These are phyloP conservation scores for Danio rerio DNA, from an alignment of 2,113 vertebrate genomes.

Conservation along the genomic window GRCz12tu NC_133193.1:8953001-8953500, in stretches of 20 bases:
- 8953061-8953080: constrained; percentile 31
- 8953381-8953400: too few relatives aligned
- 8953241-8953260: not conserved
- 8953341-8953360: too few relatives aligned
- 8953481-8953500: too few relatives aligned
- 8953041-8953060: constrained; percentile 22
- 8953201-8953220: not conserved
- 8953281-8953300: too few relatives aligned
- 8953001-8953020: constrained; percentile 4
- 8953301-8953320: too few relatives aligned
- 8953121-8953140: not conserved
- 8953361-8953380: too few relatives aligned
- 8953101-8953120: constrained; percentile 23
- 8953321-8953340: too few relatives aligned
- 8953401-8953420: too few relatives aligned
- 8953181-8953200: not conserved
- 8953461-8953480: too few relatives aligned
- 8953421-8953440: too few relatives aligned
- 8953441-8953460: too few relatives aligned
- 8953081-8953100: constrained; percentile 13
- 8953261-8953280: not conserved
- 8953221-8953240: constrained; percentile 4
- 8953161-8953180: not conserved
- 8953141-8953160: not conserved
- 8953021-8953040: constrained; percentile 16